Percentiles rank a stretch among this genome's conserved stretches.
Evolutionary conservation across 2,888 invertebrate genomes (phyloP).

Genomic region (Pseudococcus longispinus): DNA sequence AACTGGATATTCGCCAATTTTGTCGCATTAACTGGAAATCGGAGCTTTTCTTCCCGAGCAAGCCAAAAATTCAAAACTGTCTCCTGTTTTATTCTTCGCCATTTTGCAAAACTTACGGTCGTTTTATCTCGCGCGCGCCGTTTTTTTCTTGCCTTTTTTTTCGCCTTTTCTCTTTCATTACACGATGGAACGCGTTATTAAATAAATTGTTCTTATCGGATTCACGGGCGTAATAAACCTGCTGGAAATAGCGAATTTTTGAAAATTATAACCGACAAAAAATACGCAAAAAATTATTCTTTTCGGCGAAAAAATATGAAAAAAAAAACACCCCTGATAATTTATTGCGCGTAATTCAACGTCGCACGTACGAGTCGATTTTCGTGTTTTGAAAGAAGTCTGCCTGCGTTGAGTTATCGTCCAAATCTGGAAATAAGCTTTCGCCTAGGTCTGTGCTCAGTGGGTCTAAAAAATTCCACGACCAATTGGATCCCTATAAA

Average conservation of each 20-base stretch:
- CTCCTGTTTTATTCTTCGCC: constrained; percentile 49
- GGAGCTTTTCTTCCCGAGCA: constrained; percentile 37
- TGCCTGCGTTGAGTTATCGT: not conserved
- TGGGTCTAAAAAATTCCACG: not conserved
- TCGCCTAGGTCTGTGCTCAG: not conserved
- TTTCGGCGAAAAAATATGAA: not conserved
- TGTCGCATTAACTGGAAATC: constrained; percentile 48
- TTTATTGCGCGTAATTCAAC: not conserved
- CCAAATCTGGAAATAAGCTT: not conserved
- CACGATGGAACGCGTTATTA: constrained; percentile 18
- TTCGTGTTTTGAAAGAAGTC: not conserved
- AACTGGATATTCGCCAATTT: constrained; percentile 51
- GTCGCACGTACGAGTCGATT: constrained; percentile 1
- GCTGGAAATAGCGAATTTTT: constrained; percentile 2
- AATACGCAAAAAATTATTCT: not conserved
- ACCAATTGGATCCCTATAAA: not conserved
- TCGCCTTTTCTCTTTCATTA: not conserved
- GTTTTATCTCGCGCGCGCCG: not conserved
- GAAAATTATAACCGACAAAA: constrained; percentile 27
- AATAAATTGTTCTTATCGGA: constrained; percentile 39
- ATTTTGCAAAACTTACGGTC: constrained; percentile 49
- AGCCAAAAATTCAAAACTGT: constrained; percentile 48
- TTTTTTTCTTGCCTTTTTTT: constrained; percentile 3
- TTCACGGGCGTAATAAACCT: constrained; percentile 35
- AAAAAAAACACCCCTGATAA: not conserved